phyloP scores from a whole-genome alignment of 1,140 invertebrate genomes.

The Piezodorus guildinii region DNA sequence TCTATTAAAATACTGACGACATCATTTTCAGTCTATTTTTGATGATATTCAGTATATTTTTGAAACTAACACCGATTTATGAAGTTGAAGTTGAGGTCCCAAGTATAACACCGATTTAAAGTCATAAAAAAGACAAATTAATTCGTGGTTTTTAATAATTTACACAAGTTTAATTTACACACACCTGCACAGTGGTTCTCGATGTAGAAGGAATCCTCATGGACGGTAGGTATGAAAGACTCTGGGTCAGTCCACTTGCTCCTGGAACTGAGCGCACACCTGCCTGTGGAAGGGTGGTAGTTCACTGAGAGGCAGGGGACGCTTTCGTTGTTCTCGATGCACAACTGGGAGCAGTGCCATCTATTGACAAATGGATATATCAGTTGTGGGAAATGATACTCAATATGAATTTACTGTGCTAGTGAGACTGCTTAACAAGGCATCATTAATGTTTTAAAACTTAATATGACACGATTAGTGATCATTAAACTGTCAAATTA shows the following conservation, averaged over 20 bases:
- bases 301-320: conserved; percentile 34
- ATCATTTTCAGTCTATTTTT: too few species aligned
- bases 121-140: too few species aligned
- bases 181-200: conserved; percentile 39
- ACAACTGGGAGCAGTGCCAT: conserved; percentile 35
- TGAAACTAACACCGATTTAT: too few species aligned
- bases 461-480: too few species aligned
- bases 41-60: too few species aligned
- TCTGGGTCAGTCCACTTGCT: conserved; percentile 40
- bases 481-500: too few species aligned
- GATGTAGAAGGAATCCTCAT: conserved; percentile 38
- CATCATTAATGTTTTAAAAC: too few species aligned
- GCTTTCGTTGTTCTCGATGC: conserved; percentile 30
- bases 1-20: too few species aligned
- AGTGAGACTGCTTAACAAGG: too few species aligned
- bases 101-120: not conserved
- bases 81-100: not conserved
- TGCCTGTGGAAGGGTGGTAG: conserved; percentile 27
- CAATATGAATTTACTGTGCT: too few species aligned
- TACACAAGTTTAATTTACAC: not conserved
- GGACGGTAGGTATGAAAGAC: conserved; percentile 34
- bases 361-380: not conserved
- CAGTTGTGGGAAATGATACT: too few species aligned
- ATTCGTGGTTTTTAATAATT: too few species aligned
- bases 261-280: conserved; percentile 38